These are phyloP conservation scores for Apis florea DNA, from an alignment of 1,140 invertebrate species.

Conservation along the genomic window DNA sequence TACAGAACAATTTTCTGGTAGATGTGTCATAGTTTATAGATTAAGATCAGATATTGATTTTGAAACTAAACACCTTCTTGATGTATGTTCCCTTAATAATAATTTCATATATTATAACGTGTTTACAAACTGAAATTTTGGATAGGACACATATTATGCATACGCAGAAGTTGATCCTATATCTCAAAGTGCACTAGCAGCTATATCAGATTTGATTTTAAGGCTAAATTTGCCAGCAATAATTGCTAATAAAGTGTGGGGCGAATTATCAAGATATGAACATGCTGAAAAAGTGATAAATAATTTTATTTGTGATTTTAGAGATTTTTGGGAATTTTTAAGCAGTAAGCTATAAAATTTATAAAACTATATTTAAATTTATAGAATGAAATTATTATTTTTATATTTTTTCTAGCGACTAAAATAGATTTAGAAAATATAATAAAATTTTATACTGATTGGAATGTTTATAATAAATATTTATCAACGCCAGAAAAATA, in stretches of 20 bases:
- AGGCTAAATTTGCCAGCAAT: slow-evolving; percentile 79
- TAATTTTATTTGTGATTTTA: slow-evolving; percentile 82
- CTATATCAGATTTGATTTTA: slow-evolving; percentile 78
- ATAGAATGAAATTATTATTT: background rate
- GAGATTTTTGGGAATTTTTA: slow-evolving; percentile 81
- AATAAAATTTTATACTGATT: slow-evolving; percentile 81
- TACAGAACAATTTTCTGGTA: slow-evolving; percentile 78
- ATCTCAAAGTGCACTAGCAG: slow-evolving; percentile 72
- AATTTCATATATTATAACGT: background rate
- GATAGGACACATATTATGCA: slow-evolving; percentile 75
- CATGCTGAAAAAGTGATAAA: slow-evolving; percentile 75
- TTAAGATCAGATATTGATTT: slow-evolving; percentile 76
- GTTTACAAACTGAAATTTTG: background rate
- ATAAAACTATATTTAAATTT: background rate
- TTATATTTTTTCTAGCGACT: slow-evolving; percentile 78
- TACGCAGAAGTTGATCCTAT: slow-evolving; percentile 73
- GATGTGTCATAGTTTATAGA: slow-evolving; percentile 81
- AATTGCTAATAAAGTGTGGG: slow-evolving; percentile 79
- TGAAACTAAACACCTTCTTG: slow-evolving; percentile 80
- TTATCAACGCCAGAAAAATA: slow-evolving; percentile 80
- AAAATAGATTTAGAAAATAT: slow-evolving; percentile 82
- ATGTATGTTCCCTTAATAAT: slow-evolving; percentile 70
- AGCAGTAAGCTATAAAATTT: slow-evolving; percentile 72
- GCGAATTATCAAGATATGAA: slow-evolving; percentile 79
- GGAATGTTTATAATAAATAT: slow-evolving; percentile 80